Percentiles rank a stretch among this genome's conserved stretches.
Evolutionary conservation across 2,888 invertebrate species (phyloP).

Genomic region (Brenthis hecate): DNA sequence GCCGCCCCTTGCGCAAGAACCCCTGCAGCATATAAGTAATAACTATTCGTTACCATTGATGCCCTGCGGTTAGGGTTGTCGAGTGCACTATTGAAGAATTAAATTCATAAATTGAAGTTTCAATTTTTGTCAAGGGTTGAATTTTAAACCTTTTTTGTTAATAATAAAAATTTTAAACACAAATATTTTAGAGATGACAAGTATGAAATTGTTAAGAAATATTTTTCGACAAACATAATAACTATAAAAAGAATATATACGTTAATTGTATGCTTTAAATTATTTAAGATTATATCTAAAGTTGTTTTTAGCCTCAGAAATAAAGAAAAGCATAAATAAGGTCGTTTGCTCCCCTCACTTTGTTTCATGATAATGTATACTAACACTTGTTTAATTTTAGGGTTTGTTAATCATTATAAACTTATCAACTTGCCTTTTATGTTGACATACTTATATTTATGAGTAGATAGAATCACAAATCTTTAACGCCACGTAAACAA

Average conservation of each 20-base stretch:
- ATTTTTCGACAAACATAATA: too few species aligned
- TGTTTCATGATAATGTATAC: neutral
- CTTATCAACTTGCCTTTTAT: neutral
- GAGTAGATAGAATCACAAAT: slow-evolving; percentile 20
- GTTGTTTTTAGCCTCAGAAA: neutral
- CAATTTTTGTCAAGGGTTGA: slow-evolving; percentile 40
- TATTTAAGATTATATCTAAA: neutral
- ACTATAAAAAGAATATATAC: too few species aligned
- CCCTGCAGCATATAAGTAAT: slow-evolving; percentile 66
- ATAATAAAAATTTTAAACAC: slow-evolving; percentile 21
- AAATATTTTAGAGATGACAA: slow-evolving; percentile 6
- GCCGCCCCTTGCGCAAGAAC: slow-evolving; percentile 58
- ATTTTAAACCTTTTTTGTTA: slow-evolving; percentile 12
- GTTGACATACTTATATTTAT: neutral
- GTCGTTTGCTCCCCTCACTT: neutral
- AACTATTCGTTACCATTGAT: slow-evolving; percentile 76
- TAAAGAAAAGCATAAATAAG: neutral
- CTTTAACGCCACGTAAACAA: slow-evolving; percentile 37
- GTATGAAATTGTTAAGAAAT: too few species aligned
- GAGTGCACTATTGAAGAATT: slow-evolving; percentile 47
- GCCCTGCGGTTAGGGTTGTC: slow-evolving; percentile 70
- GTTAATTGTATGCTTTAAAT: too few species aligned
- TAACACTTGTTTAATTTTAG: neutral
- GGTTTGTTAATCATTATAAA: too few species aligned
- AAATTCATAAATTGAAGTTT: slow-evolving; percentile 40